Evolutionary conservation across 2,113 vertebrate genomes (phyloP).

Genomic region (Neofelis nebulosa): DNA sequence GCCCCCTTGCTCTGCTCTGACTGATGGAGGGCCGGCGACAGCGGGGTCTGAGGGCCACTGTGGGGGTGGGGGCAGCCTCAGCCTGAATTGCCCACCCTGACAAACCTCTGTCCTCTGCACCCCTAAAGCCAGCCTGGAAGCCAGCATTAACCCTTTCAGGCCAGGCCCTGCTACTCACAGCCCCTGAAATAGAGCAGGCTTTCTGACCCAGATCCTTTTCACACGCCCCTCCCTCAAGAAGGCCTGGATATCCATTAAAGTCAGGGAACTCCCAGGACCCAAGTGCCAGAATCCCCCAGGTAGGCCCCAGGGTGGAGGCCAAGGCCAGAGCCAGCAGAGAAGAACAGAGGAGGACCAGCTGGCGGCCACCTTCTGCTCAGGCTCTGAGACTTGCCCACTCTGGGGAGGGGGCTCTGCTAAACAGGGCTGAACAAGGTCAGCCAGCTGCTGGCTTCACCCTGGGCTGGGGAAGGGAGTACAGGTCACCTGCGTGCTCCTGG

Average conservation of each 20-base stretch:
- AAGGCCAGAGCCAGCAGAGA: neutral
- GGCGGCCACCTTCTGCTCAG: too few relatives aligned
- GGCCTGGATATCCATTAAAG: neutral
- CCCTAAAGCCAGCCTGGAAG: neutral
- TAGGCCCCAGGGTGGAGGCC: neutral
- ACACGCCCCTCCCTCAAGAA: neutral
- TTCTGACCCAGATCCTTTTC: neutral
- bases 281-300: neutral
- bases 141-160: slow-evolving; percentile 40
- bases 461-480: neutral
- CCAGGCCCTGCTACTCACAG: neutral
- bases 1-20: slow-evolving; percentile 26
- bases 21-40: neutral
- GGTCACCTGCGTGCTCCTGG: neutral
- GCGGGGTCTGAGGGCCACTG: neutral
- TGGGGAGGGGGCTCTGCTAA: neutral
- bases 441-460: neutral
- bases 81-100: neutral
- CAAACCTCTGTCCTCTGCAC: neutral
- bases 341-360: neutral
- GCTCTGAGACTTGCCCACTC: neutral
- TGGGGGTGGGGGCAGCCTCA: slow-evolving; percentile 48
- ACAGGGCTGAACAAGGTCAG: neutral
- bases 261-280: neutral
- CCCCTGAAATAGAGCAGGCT: neutral